phyloP scores from a whole-genome alignment of 2,797 vertebrate genomes.

The Toxotes lorentzi region DNA sequence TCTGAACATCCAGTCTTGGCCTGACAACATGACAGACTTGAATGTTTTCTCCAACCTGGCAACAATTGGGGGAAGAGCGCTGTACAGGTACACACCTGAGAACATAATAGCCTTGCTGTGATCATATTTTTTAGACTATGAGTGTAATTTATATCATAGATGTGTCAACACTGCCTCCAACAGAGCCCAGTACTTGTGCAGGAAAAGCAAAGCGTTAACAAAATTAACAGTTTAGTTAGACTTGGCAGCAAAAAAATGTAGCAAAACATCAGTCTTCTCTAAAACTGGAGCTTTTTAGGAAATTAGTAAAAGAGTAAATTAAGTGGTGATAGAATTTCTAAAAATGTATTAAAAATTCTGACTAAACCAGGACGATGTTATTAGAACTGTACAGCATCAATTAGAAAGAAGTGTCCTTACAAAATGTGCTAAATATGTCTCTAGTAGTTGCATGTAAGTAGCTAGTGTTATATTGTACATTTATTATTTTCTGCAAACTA shows the following conservation, averaged over 20 bases:
- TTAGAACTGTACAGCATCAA: background rate
- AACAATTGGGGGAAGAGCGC: constrained; percentile 94
- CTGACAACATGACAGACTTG: constrained; percentile 97
- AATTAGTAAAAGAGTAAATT: background rate
- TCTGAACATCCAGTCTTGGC: constrained; percentile 98
- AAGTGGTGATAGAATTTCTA: background rate
- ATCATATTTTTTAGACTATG: background rate
- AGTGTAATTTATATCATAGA: background rate
- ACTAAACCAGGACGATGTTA: background rate
- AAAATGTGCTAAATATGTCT: background rate
- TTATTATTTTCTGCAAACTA: constrained; percentile 7
- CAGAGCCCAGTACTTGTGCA: background rate
- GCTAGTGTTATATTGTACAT: background rate
- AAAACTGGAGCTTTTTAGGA: background rate
- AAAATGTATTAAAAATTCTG: background rate
- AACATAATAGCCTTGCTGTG: background rate
- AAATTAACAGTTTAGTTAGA: background rate
- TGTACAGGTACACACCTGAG: constrained; percentile 89
- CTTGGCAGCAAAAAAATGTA: background rate
- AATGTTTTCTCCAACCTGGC: constrained; percentile 97
- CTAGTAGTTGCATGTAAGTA: background rate
- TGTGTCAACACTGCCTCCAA: background rate
- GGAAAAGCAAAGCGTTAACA: background rate
- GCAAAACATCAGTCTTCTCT: background rate
- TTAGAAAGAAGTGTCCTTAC: background rate